These are phyloP conservation scores for Cuculus canorus DNA, from an alignment of 2,797 vertebrate species.

Conservation along the genomic window DNA sequence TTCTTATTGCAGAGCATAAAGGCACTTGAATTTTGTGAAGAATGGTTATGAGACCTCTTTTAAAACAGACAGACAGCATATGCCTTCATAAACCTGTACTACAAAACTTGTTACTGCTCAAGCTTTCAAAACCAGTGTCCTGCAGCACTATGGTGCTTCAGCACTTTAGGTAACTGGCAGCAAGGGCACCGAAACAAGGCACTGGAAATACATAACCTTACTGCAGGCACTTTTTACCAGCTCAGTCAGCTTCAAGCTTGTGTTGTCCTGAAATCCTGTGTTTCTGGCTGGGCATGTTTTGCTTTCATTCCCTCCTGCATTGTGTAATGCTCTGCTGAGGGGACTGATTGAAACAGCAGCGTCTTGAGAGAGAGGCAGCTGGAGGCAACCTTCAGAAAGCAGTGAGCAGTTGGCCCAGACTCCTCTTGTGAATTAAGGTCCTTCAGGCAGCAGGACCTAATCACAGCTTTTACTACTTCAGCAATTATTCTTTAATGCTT, in stretches of 20 bases:
- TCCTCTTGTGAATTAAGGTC: not conserved
- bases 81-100: not conserved
- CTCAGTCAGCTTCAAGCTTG: accelerated
- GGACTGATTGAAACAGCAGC: not conserved
- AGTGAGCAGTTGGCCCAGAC: not conserved
- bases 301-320: not conserved
- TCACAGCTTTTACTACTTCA: not conserved
- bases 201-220: not conserved
- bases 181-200: not conserved
- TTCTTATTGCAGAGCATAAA: not conserved
- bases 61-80: not conserved
- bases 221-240: not conserved
- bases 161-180: not conserved
- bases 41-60: not conserved
- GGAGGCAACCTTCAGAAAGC: not conserved
- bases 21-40: not conserved
- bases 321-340: not conserved
- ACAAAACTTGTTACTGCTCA: not conserved
- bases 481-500: not conserved
- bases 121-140: not conserved
- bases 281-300: not conserved
- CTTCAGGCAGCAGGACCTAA: not conserved
- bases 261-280: not conserved
- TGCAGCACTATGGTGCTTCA: not conserved
- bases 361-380: too few relatives aligned